Base-by-base conservation (phyloP, 2,888 invertebrate genomes). In the Halictus ligatus region DNA sequence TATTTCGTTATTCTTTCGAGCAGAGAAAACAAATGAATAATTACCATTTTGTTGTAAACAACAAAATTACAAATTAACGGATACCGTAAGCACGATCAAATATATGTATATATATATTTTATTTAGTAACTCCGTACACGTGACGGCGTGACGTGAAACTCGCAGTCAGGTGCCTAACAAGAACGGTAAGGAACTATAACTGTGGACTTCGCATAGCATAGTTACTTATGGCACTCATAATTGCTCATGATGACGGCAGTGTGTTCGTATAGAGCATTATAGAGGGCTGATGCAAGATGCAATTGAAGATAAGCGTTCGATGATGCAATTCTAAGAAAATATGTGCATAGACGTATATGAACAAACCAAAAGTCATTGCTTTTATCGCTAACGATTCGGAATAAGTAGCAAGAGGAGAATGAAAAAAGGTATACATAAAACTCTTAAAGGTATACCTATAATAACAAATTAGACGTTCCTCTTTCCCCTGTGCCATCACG, bases 1-100 rank as follows among this genome's bases (percentile, higher is more conserved):
- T 13, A 64, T 29, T 64, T 64, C 25, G 71, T 75, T 75, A 21
- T 64, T 50, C 12, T 46, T 67, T 43, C 0, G 21, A 12, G 35
- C 71, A 43, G 18, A 46, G 67, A 4, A 78, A 3, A 35, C 71
- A 25, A 50, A 75, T 46, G 43, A 25, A 48, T 69, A 86, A 58
- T 60, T 75, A 87, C 87, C 87, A 87, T 86, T 86, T 58, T 18
- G n/a, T 50, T 35, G 18, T 21, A 0, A 78, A 25, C 13, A 48
- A 64, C 4, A 35, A 50, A 50, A 64, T 25, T 29, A n/a, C 29
- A 76, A 60, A 10, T 48, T 35, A 54, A 21, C 43, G 46, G n/a
- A 75, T 46, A n/a, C n/a, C 8, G 15, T 21, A 40, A n/a, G 6
- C 13, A 43, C n/a, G 40, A 71, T 13, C 35, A 21, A 35, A 21